phyloP scores from a whole-genome alignment of 2,888 invertebrate species.

The Malthinus seriepunctatus region DNA sequence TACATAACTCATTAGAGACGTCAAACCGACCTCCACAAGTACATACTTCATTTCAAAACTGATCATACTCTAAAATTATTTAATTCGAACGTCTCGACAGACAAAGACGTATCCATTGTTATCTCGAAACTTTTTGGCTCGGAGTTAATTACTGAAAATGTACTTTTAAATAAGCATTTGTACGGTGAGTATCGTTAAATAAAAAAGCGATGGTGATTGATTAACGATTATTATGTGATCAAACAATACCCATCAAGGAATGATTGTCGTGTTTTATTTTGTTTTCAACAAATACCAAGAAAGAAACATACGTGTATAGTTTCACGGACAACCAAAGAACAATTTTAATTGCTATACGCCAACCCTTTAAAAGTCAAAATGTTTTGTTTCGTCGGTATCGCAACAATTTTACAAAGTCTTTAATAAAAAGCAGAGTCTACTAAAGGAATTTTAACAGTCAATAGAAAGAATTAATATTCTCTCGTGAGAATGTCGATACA shows the following conservation, averaged over 20 bases:
- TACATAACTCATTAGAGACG: no score
- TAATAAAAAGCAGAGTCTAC: conserved; percentile 31
- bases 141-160: no score
- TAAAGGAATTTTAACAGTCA: conserved; percentile 36
- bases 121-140: no score
- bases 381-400: conserved; percentile 24
- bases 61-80: no score
- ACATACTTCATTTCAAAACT: no score
- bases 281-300: conserved; percentile 5
- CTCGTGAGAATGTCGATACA: conserved; percentile 32
- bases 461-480: conserved; percentile 33
- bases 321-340: conserved; percentile 19
- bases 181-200: no score
- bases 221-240: neutral
- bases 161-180: no score
- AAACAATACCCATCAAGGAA: conserved; percentile 1
- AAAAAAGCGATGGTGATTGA: neutral
- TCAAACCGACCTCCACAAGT: no score
- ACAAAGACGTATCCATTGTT: no score
- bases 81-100: no score
- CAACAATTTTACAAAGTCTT: conserved; percentile 30
- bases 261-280: neutral
- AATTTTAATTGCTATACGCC: conserved; percentile 28
- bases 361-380: conserved; percentile 17
- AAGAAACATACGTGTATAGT: conserved; percentile 7